Evolutionary conservation across 2,113 vertebrate genomes (phyloP), one percentile per base, ranked within the genome.

Genomic region (Aviceda subcristata): DNA sequence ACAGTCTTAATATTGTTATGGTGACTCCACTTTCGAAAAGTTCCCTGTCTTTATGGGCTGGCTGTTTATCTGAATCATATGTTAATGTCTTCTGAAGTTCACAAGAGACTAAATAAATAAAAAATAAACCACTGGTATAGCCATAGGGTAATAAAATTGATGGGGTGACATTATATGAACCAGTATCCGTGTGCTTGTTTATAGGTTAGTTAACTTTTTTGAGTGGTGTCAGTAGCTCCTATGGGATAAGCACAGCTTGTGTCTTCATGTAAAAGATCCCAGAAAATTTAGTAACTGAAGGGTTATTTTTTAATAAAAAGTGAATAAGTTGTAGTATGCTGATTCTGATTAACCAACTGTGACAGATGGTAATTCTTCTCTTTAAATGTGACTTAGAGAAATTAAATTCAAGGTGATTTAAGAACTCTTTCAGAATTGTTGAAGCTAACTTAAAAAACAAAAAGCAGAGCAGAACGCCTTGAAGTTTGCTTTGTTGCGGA

Each of bases 341-440:
- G 78, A 66, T 94, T 56, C 87, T 96, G 92, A 89, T 87, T 87
- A 95, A 92, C 73, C 51, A 75, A 15, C 75, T 95, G 84, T 76
- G 86, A 91, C 93, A 96, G 85, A 95, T 67, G 92, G 85, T 69
- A 91, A 86, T 94, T 93, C 82, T 90, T 94, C 74, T 81, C 84
- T 88, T 94, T 79, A 92, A 94, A 94, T 0, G 13, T 82, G 76
- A 69, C 86, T 82, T 85, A 92, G 57, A 92, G 92, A 94, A 94
- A 94, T 93, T 72, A 82, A 82, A 89, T 92, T 91, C 96, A 94
- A 96, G 92, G 89, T 97, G 85, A 81, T 88, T 94, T 94, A 86
- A 86, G 77, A 94, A 89, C 16, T 56, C 32, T 62, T 89, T 46
- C 85, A 75, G 72, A 89, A 51, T 56, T 53, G 36, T 45, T 77